Evolutionary conservation across 2,113 vertebrate species (phyloP), one percentile per base, ranked within the genome.

Genomic region (Theristicus caerulescens): DNA sequence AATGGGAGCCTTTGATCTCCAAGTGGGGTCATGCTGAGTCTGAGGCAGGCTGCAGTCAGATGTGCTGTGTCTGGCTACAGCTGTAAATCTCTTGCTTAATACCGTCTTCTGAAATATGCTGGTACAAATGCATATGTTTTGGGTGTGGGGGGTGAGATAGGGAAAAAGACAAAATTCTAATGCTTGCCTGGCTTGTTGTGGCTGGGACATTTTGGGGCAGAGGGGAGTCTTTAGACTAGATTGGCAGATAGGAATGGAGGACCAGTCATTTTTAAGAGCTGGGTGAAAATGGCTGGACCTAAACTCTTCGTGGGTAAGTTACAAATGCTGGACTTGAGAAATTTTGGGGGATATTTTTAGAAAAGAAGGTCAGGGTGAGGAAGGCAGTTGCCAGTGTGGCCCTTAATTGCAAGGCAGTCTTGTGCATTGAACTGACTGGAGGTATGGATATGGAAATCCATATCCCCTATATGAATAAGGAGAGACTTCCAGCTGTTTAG

Each of bases 201-300:
- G 3, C 40, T 1, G 2, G 24, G 26, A 47, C 11, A 0, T 72
- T 65, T 57, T 42, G 40, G 40, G 40, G 2, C 5, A 16, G 11
- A 9, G 34, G 14, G 51, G 9, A 57, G 21, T 79, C 17, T 82
- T 9, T 54, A 42, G 62, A 5, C 36, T 36, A 36, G 36, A 10
- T 1, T 49, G 38, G 42, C 42, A 54, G 22, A 7, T 74, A 20
- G 42, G 58, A 83, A 16, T 42, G 32, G 62, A 77, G 58, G 31
- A 55, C 4, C 26, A 46, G 25, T 77, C 20, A 18, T 25, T 86
- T 85, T 26, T 52, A 69, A 40, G 42, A 77, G 19, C 7, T 18
- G 67, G 42, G 7, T 91, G 40, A 86, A 90, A 55, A 62, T 42
- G 26, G 0, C 47, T 64, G 46, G 32, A 77, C 15, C 22, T 66